phyloP scores from a whole-genome alignment of 2,797 vertebrate species.

The Intellagama lesueurii region DNA sequence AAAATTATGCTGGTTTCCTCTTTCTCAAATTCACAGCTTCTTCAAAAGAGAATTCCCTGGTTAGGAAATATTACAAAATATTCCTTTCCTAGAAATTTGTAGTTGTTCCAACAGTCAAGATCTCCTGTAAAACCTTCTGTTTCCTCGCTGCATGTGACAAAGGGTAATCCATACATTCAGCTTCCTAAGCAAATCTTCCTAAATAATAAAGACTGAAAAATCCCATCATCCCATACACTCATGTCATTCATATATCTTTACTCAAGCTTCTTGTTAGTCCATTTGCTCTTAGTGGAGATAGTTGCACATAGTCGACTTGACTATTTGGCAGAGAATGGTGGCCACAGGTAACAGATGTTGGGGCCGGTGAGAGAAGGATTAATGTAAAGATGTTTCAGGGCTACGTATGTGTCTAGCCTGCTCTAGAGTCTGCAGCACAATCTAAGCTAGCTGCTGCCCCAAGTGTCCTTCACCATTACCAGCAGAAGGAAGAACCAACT shows the following conservation, averaged over 20 bases:
- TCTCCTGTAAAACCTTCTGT: slow-evolving; percentile 31
- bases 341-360: too few species aligned
- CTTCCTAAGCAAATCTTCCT: background rate
- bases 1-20: background rate
- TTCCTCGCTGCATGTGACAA: slow-evolving; percentile 30
- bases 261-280: background rate
- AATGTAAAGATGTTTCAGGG: too few species aligned
- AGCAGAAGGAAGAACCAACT: too few species aligned
- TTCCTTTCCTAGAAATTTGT: background rate
- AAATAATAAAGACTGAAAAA: background rate
- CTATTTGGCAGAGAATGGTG: background rate
- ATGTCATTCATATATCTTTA: background rate
- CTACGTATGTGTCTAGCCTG: too few species aligned
- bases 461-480: too few species aligned
- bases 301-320: background rate
- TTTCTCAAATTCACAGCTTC: slow-evolving; percentile 4
- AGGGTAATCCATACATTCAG: background rate
- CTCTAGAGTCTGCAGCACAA: too few species aligned
- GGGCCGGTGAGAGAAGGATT: too few species aligned
- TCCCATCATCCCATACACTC: background rate
- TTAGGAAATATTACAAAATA: slow-evolving; percentile 35
- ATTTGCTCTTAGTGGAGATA: background rate
- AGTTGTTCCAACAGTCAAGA: slow-evolving; percentile 17
- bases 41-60: slow-evolving; percentile 15
- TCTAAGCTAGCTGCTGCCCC: too few species aligned